Percentiles rank a stretch among this genome's conserved stretches.
These are phyloP conservation scores for Villa cingulata DNA, from an alignment of 2,888 invertebrate genomes.

Conservation along the genomic window DNA sequence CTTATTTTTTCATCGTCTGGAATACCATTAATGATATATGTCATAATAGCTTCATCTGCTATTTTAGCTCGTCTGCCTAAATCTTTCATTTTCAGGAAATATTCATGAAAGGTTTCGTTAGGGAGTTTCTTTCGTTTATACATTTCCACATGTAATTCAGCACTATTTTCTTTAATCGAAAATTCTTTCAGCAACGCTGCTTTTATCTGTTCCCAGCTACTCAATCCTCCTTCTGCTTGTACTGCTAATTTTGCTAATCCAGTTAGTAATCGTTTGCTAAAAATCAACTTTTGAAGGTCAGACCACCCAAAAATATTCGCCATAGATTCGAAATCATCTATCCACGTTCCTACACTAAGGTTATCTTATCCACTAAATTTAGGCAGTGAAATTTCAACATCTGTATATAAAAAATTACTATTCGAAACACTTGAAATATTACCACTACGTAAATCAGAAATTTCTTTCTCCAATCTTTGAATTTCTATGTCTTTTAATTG, in stretches of 20 bases:
- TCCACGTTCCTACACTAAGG: background rate
- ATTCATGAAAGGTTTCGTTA: slow-evolving; percentile 7
- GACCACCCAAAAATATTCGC: background rate
- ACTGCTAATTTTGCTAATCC: background rate
- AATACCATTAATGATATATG: slow-evolving; percentile 21
- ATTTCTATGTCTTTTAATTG: too few species aligned
- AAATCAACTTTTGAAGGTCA: background rate
- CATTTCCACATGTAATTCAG: slow-evolving; percentile 3
- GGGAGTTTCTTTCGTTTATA: slow-evolving; percentile 3
- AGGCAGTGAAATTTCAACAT: too few species aligned
- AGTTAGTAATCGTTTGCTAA: background rate
- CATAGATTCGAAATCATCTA: background rate
- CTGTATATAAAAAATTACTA: too few species aligned
- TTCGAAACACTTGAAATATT: too few species aligned
- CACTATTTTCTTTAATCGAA: background rate
- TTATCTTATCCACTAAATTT: background rate
- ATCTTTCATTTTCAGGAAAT: slow-evolving; percentile 8
- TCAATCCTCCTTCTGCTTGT: background rate
- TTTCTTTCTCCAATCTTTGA: too few species aligned
- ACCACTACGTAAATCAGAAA: too few species aligned
- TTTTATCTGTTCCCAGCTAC: slow-evolving; percentile 5
- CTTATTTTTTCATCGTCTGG: slow-evolving; percentile 16
- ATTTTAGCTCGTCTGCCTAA: slow-evolving; percentile 6
- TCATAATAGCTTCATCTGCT: slow-evolving; percentile 18
- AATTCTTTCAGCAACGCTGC: slow-evolving; percentile 5